Base-by-base conservation (phyloP, 2,113 vertebrate genomes). In the Symphodus melops region DNA sequence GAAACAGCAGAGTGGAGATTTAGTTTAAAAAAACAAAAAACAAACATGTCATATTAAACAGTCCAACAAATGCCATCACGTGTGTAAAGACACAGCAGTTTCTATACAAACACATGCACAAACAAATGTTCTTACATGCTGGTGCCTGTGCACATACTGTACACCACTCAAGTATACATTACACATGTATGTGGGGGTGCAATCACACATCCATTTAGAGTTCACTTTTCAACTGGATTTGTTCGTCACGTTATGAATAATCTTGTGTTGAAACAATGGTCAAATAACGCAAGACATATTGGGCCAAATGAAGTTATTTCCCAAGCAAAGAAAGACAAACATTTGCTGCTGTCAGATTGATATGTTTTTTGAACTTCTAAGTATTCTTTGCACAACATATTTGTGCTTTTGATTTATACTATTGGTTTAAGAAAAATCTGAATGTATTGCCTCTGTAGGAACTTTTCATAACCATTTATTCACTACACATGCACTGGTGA, bases 51-150 rank as follows among this genome's bases (percentile, higher is more conserved):
- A 28, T n/a, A 12, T 57, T 12, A 77, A 51, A 77, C 53, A 5
- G n/a, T 20, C 54, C 13, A 73, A 52, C 7, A 61, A 69, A 70
- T 57, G 28, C 73, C 71, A 55, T 21, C 11, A n/a, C 1, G 12
- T 54, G 28, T 33, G 28, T 33, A 33, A 33, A 33, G 44, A 56
- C 6, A 79, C 23, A 5, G 5, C 39, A 0, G 53, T 48, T 23
- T 57, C 16, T 12, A 25, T 11, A 62, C 49, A 60, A 7, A 77
- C 23, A 8, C 13, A 63, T 60, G 33, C 78, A 79, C 37, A 66
- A 66, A 51, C 68, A 71, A 56, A 64, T n/a, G 2, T 37, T 51
- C 44, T 54, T 11, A 33, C 83, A 85, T 86, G 83, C 83, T 77
- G 64, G 66, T 74, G 60, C 68, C 39, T 74, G 75, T 59, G 61